Conservation (phyloP, 2,113 vertebrate genomes). For the Tympanuchus pallidicinctus region DNA sequence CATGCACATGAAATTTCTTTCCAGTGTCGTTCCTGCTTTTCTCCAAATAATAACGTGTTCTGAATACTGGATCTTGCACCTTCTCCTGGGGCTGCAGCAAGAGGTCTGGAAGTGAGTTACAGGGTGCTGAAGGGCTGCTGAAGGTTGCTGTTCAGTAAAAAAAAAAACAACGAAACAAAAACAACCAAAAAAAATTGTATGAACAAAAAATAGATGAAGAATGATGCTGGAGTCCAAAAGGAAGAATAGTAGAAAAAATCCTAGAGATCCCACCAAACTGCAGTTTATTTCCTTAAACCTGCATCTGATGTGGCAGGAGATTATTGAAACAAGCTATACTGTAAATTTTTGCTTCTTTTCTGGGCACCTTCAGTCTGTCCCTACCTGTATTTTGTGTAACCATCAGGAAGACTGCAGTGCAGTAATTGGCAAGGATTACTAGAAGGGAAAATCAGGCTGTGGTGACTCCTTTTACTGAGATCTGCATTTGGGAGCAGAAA, state of each 20-base stretch:
- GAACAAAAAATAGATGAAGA: not conserved
- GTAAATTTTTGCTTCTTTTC: not conserved
- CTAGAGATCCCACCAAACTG: not conserved
- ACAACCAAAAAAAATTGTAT: not conserved
- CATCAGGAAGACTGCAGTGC: constrained; percentile 76
- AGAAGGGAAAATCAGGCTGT: constrained; percentile 30
- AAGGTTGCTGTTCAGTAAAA: not conserved
- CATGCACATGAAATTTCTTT: not conserved
- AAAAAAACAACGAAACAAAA: not conserved
- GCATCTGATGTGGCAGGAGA: not conserved
- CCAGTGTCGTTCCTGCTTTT: not conserved
- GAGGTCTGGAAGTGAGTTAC: not conserved
- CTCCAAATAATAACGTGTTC: fast-evolving
- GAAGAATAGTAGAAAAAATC: not conserved
- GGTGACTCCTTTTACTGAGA: not conserved
- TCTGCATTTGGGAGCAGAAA: not conserved
- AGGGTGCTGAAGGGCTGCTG: not conserved
- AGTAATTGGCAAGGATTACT: constrained; percentile 35
- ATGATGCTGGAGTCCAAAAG: not conserved
- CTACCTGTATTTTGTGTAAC: constrained; percentile 3
- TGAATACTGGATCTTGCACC: not conserved
- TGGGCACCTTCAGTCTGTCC: not conserved
- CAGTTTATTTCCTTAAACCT: not conserved
- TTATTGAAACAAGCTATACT: constrained; percentile 26
- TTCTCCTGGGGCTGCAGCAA: not conserved